A percentile compares a stretch with the other conserved stretches of the same genome.
phyloP scores from a whole-genome alignment of 2,888 invertebrate species.

The Acleris cristana region DNA sequence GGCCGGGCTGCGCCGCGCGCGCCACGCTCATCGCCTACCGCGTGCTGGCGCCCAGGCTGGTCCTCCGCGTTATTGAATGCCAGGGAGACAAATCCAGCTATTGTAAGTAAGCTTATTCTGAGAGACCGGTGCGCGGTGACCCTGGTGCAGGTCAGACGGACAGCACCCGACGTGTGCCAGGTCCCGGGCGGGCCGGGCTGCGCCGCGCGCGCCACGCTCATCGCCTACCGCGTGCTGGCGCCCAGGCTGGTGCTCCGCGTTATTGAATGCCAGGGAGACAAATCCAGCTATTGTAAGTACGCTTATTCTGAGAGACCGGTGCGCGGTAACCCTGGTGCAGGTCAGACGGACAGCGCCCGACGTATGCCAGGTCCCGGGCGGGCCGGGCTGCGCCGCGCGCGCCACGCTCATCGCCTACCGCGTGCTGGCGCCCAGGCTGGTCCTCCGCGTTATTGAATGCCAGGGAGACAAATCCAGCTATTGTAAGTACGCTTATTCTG shows the following conservation, averaged over 20 bases:
- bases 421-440: conserved; percentile 62
- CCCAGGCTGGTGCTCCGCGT: conserved; percentile 57
- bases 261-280: conserved; percentile 51
- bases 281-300: conserved; percentile 17
- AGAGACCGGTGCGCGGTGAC: conserved; percentile 61
- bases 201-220: conserved; percentile 54
- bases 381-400: conserved; percentile 48
- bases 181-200: conserved; percentile 40
- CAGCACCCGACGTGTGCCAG: conserved; percentile 41
- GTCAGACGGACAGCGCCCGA: conserved; percentile 45
- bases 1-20: conserved; percentile 48
- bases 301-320: conserved; percentile 55
- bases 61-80: conserved; percentile 55
- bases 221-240: conserved; percentile 65
- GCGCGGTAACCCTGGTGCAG: conserved; percentile 58
- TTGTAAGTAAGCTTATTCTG: conserved; percentile 43
- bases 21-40: conserved; percentile 60
- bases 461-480: conserved; percentile 40
- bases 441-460: conserved; percentile 55
- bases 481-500: conserved; percentile 43
- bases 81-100: conserved; percentile 40
- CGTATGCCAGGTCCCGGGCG: conserved; percentile 37
- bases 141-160: conserved; percentile 51
- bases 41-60: conserved; percentile 62
- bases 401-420: conserved; percentile 60